These are phyloP conservation scores for Raillietiella orientalis DNA, from an alignment of 2,888 invertebrate genomes.

Conservation along the genomic window DNA sequence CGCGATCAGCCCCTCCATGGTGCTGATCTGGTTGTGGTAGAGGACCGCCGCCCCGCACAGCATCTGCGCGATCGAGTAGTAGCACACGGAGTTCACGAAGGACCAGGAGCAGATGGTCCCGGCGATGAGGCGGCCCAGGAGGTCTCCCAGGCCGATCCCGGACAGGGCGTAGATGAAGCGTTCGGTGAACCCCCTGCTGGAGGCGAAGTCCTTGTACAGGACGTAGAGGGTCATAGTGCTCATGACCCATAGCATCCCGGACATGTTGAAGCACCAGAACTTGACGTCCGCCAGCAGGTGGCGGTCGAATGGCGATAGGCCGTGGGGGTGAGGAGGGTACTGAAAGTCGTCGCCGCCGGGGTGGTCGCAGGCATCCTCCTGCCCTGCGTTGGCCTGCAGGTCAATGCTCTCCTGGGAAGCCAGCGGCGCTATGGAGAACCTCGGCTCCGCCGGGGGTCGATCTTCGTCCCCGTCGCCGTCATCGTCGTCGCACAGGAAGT, in stretches of 20 bases:
- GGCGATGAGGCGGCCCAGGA: constrained; percentile 7
- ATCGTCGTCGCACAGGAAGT: too few relatives aligned
- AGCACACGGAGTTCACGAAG: constrained; percentile 4
- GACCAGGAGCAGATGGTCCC: constrained; percentile 5
- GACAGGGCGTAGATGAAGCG: constrained; percentile 7
- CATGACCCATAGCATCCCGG: constrained; percentile 7
- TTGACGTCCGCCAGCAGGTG: constrained; percentile 3
- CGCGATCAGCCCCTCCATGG: constrained; percentile 5
- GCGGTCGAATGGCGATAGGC: neutral
- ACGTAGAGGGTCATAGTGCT: constrained; percentile 8
- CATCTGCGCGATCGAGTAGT: constrained; percentile 3
- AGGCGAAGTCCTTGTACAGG: constrained; percentile 8
- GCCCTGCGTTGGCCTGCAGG: too few relatives aligned
- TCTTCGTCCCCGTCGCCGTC: too few relatives aligned
- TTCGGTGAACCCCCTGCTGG: constrained; percentile 6
- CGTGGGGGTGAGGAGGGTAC: too few relatives aligned
- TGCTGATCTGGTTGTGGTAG: constrained; percentile 5
- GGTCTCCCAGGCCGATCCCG: constrained; percentile 8
- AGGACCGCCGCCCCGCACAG: constrained; percentile 7
- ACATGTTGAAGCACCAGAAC: constrained; percentile 7
- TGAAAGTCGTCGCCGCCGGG: too few relatives aligned
- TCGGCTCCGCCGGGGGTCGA: too few relatives aligned
- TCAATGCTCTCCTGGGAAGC: too few relatives aligned
- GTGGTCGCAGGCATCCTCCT: too few relatives aligned
- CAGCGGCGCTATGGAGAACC: too few relatives aligned